Conservation (phyloP, 2,113 vertebrate species). For the Merops nubicus region DNA sequence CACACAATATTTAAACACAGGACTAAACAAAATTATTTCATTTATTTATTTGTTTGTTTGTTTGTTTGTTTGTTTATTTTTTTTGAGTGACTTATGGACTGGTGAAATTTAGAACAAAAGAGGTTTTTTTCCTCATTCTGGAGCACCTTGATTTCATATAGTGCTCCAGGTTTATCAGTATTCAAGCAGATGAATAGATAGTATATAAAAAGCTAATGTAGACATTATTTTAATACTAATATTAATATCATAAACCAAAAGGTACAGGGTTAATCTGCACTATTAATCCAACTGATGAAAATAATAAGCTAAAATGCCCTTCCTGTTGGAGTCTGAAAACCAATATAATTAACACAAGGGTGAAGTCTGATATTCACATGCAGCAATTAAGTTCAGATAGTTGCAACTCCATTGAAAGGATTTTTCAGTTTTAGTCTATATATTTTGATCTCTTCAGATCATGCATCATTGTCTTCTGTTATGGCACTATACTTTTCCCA, state of each 20-base stretch:
- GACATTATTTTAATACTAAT: background rate
- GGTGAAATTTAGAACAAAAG: background rate
- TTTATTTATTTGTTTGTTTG: too few relatives aligned
- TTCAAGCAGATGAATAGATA: background rate
- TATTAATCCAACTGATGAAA: background rate
- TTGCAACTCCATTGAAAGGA: background rate
- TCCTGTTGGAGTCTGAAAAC: background rate
- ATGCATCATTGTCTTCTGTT: background rate
- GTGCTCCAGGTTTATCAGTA: background rate
- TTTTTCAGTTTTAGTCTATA: background rate
- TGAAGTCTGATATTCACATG: background rate
- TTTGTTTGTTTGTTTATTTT: too few relatives aligned
- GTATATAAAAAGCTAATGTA: background rate
- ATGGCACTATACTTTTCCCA: background rate
- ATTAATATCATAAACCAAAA: background rate
- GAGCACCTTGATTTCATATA: background rate
- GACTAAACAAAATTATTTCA: background rate
- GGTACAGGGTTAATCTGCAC: background rate
- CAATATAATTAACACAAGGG: background rate
- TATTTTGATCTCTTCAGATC: background rate
- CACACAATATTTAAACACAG: background rate
- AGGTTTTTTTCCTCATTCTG: background rate
- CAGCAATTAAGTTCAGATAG: background rate
- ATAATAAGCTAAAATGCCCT: background rate
- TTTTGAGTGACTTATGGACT: background rate